Evolutionary conservation across 2,888 invertebrate genomes (phyloP).

Genomic region (Ophraella communa): DNA sequence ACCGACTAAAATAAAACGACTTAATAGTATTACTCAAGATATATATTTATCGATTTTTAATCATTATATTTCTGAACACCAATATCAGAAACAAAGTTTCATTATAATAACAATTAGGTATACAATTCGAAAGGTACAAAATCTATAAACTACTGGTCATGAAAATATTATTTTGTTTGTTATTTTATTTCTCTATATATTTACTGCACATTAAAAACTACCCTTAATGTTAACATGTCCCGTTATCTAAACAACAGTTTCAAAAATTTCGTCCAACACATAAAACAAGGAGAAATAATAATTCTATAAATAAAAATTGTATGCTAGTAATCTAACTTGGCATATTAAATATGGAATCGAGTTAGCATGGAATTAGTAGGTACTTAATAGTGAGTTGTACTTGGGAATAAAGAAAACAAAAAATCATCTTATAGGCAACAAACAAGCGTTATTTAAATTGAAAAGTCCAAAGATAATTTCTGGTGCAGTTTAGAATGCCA

Average conservation of each 20-base stretch:
- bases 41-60: conserved; percentile 25
- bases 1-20: neutral
- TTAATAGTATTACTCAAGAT: conserved; percentile 17
- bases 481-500: too few relatives aligned
- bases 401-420: too few relatives aligned
- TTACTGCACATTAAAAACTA: conserved; percentile 23
- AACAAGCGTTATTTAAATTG: too few relatives aligned
- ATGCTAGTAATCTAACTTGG: neutral
- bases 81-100: conserved; percentile 22
- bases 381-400: too few relatives aligned
- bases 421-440: too few relatives aligned
- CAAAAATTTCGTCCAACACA: neutral
- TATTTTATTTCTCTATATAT: conserved; percentile 43
- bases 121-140: conserved; percentile 55
- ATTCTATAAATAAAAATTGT: neutral
- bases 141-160: conserved; percentile 57
- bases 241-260: neutral
- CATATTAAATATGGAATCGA: neutral
- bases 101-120: conserved; percentile 44
- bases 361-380: too few relatives aligned
- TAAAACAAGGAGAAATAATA: neutral
- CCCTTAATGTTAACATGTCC: conserved; percentile 5
- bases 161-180: conserved; percentile 57
- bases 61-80: conserved; percentile 26
- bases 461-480: too few relatives aligned